Base-by-base conservation (phyloP, 1,140 invertebrate species). In the Delia radicum region DNA sequence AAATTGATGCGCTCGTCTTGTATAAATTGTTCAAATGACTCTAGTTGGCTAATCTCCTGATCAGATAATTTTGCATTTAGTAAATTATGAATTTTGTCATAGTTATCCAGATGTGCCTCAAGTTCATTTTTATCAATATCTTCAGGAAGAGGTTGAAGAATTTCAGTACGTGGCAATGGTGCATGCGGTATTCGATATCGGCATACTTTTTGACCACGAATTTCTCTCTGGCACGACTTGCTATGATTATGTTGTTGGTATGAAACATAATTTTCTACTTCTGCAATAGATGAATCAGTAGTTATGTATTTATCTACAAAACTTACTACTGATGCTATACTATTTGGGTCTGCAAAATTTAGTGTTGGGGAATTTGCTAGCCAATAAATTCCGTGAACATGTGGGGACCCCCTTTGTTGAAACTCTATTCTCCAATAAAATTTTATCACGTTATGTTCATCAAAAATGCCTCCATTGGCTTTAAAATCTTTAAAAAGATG, bases 351-450 rank as follows among this genome's bases (percentile, higher is more conserved):
- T 3, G 27, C 4, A 12, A 69, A n/a, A 73, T 86, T 79, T 75
- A 83, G 82, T 48, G 37, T 29, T 62, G 87, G 87, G 31, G 80
- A 76, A 80, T 84, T 78, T 78, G 86, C 77, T 2, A 87, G 75
- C 86, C 87, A 88, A n/a, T 86, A 33, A 3, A 88, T 74, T 61
- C 85, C 80, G 74, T 88, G 87, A 13, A 87, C 63, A 80, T 88
- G 87, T 18, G 87, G 87, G 69, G 80, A 85, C 6, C 87, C 87
- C 29, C 87, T 81, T 74, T 87, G 84, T 76, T 88, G 87, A 78
- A 86, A 88, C 76, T 88, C 86, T 62, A 88, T 84, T 67, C 82
- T 78, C 75, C 79, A 82, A 75, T 80, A 81, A 67, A 63, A 77
- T 76, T 83, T 78, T 37, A 71, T 78, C 0, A 81, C 63, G 21